Base-by-base conservation (phyloP, 1,140 invertebrate species). In the Magallana angulata region DNA sequence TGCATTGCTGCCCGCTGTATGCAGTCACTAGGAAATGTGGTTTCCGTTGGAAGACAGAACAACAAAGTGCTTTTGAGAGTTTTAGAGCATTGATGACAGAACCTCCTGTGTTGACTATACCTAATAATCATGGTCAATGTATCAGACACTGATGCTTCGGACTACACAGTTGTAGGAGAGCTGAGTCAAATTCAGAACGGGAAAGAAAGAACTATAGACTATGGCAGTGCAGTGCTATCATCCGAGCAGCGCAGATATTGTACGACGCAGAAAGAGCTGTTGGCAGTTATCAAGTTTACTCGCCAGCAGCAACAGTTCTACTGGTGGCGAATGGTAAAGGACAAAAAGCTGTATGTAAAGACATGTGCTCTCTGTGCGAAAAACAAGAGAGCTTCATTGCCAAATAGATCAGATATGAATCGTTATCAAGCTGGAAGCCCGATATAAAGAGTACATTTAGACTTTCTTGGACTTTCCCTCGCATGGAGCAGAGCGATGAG, bases 381-480 rank as follows among this genome's bases (percentile, higher is more conserved):
- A 24, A 24, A 24, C 24, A 24, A 24, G 24, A 24, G 24, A 24
- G 24, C 0, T 24, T 24, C 24, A 24, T 24, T 24, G 24, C 24
- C 24, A 24, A 24, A 24, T 24, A 24, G 24, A 24, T 24, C 24
- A 24, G 24, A 24, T 24, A 24, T 24, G 24, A 24, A 24, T 0
- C 24, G 24, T 24, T 24, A 24, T 24, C 24, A 24, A 24, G 24
- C 24, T 24, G 24, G 24, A 24, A 24, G 24, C 24, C 24, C 24
- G 24, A 24, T 24, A 24, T 24, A 24, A 24, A 24, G 24, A 24
- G 24, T 24, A 24, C 88, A 89, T 81, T n/a, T 89, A 2, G 83
- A 89, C 57, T 86, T 89, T 60, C 18, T 88, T 9, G 87, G 87
- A 7, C 87, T 7, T 60, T 88, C 8, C 82, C 83, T 24, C 36